Evolutionary conservation across 2,113 vertebrate species (phyloP).

Genomic region (Lagenorhynchus albirostris): DNA sequence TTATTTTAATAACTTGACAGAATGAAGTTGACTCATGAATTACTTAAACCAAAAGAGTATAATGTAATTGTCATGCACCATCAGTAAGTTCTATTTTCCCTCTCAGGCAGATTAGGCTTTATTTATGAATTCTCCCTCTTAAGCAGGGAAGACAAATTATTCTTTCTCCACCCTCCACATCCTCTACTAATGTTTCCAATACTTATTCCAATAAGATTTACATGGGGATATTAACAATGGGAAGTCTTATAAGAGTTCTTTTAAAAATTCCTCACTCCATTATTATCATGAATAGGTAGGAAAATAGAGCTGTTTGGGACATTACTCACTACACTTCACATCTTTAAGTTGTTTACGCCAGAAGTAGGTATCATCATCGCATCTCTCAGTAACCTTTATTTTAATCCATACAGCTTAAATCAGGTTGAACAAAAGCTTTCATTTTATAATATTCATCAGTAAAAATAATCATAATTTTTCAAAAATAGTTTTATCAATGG

Average conservation of each 20-base stretch:
- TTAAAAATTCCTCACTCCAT: background rate
- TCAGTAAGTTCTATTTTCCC: background rate
- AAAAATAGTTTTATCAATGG: background rate
- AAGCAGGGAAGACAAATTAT: background rate
- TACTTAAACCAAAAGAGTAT: constrained; percentile 6
- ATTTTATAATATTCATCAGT: background rate
- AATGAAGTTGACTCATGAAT: constrained; percentile 19
- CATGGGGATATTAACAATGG: background rate
- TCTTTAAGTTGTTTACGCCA: background rate
- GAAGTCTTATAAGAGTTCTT: background rate
- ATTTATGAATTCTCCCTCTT: background rate
- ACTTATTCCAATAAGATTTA: background rate
- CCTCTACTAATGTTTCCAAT: background rate
- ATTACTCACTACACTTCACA: background rate
- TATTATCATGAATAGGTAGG: background rate
- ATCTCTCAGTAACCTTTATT: background rate
- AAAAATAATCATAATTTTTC: background rate
- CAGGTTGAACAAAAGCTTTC: background rate
- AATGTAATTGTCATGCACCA: background rate
- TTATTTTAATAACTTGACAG: constrained; percentile 43
- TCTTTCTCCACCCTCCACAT: background rate
- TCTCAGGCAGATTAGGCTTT: background rate
- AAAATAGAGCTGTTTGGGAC: background rate
- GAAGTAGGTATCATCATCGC: background rate
- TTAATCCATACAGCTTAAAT: background rate